Base-by-base conservation (phyloP, 2,797 vertebrate species). In the Streptopelia turtur region DNA sequence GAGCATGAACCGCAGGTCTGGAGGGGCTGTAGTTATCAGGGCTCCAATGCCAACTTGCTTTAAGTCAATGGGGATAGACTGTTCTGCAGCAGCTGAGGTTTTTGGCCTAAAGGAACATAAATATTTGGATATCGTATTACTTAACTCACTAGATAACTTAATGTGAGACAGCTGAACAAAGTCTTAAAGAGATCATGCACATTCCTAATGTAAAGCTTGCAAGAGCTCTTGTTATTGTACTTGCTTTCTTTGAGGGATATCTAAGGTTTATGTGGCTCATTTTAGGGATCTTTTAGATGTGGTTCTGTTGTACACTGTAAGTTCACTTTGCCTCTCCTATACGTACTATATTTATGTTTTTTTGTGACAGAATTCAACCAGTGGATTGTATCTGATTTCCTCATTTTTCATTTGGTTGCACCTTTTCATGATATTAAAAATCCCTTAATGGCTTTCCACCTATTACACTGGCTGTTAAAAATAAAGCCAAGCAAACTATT, bases 71-170 rank as follows among this genome's bases (percentile, higher is more conserved):
- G 20, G 47, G 59, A 63, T 9, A 80, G 50, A 68, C 57, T 50
- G 57, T 53, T 94, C 75, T 79, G 41, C 68, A 93, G 68, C 78
- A 93, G 87, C 83, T 93, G 88, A 90, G 35, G n/a, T 69, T 95
- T 78, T 89, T 89, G 59, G 76, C 79, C 87, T 85, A 71, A 91
- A 94, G 85, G 37, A 71, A 71, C 56, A 15, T 30, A 91, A 85
- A 78, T 88, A 89, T 83, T 89, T 79, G 61, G 43, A 27, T 83
- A 78, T 85, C 35, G 5, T 22, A 25, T 52, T 83, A 45, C 81
- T 94, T 63, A 87, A 79, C 43, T 90, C 31, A 27, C 22, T 78
- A 64, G 25, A 85, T 61, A 85, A 82, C 33, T 57, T 59, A 61
- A 90, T 49, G 39, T 25, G 47, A 79, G 69, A 81, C 35, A 74